phyloP scores from a whole-genome alignment of 2,797 vertebrate species.

The Tolypeutes matacus region DNA sequence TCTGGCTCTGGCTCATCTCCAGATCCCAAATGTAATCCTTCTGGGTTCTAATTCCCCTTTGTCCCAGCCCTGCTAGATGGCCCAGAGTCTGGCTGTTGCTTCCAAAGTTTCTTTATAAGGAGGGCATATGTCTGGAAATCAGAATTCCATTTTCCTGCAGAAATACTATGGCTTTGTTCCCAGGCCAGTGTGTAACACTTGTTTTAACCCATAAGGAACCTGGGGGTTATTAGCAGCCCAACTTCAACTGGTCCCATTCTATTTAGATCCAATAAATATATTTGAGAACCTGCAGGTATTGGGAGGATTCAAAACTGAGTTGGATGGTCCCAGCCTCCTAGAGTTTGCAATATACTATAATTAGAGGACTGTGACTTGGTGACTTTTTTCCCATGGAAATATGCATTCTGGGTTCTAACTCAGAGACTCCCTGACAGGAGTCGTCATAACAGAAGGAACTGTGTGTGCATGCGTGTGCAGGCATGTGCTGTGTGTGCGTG shows the following conservation, averaged over 20 bases:
- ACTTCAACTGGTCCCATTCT: background rate
- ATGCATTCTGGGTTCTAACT: background rate
- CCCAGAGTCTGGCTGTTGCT: background rate
- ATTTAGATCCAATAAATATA: fast-evolving
- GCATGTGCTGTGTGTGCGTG: background rate
- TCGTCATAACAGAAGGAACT: background rate
- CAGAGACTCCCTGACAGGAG: background rate
- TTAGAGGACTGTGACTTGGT: background rate
- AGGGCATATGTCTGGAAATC: background rate
- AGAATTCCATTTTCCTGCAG: background rate
- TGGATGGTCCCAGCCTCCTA: background rate
- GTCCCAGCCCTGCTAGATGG: fast-evolving
- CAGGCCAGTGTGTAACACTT: too few relatives aligned
- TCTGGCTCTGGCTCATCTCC: background rate
- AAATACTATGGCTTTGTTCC: background rate
- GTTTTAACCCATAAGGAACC: background rate
- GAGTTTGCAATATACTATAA: background rate
- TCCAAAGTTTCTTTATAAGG: background rate
- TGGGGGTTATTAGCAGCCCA: background rate
- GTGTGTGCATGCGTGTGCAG: background rate
- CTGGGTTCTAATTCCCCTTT: background rate
- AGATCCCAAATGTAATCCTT: fast-evolving
- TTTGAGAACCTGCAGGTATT: background rate
- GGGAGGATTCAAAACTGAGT: background rate
- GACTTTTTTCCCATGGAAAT: background rate